Evolutionary conservation across 92 coral and sea anemone genomes (phyloP).

Genomic region (Muricea muricata): DNA sequence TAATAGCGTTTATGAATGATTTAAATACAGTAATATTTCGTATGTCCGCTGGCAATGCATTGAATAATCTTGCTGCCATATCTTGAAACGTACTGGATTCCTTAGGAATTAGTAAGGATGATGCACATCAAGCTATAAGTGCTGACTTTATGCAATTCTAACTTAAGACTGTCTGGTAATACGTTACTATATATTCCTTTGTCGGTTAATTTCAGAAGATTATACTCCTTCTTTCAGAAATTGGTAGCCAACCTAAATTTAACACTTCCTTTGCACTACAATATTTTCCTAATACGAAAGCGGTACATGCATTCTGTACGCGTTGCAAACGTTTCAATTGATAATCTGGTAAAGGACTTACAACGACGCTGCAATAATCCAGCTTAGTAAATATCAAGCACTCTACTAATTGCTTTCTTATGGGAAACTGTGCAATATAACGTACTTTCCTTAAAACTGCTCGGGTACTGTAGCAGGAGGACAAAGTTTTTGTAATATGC

Average conservation of each 20-base stretch:
- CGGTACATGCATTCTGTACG: conserved; percentile 41
- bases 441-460: conserved; percentile 18
- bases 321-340: conserved; percentile 28
- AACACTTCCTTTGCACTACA: too few species aligned
- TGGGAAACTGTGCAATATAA: conserved; percentile 17
- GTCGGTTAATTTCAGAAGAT: neutral
- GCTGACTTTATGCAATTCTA: too few species aligned
- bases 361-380: conserved; percentile 30
- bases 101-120: too few species aligned
- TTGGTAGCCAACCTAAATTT: conserved; percentile 22
- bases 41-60: conserved; percentile 21
- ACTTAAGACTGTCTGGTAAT: too few species aligned
- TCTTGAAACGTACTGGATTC: too few species aligned
- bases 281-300: too few species aligned
- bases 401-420: conserved; percentile 31
- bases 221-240: conserved; percentile 46
- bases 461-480: neutral
- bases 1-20: neutral
- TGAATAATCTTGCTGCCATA: conserved; percentile 36
- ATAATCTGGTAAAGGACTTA: conserved; percentile 35
- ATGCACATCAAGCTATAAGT: conserved; percentile 4
- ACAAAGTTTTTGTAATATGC: neutral
- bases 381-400: conserved; percentile 28
- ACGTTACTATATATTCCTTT: too few species aligned
- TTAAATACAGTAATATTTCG: neutral